Base-by-base conservation (phyloP, 2,888 invertebrate species). In the Troides helena region DNA sequence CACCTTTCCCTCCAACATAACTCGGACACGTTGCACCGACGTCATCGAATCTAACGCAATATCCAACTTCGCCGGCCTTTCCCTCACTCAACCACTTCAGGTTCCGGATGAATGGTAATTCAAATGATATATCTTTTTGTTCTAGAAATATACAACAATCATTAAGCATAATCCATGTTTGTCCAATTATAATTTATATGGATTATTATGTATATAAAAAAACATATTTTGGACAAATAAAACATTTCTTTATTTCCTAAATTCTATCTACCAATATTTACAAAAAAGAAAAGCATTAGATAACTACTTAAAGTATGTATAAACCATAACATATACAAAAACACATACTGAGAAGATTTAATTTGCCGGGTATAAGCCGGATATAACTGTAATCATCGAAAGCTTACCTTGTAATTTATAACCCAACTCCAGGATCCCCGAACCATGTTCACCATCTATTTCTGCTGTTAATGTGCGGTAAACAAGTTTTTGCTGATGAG, bases 1-100 rank as follows among this genome's bases (percentile, higher is more conserved):
- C 94, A 14, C 96, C 97, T 85, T 97, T 97, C 0, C 97, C 97
- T 0, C 97, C 97, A 0, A 96, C 95, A 14, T 95, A 82, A 12
- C 85, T 81, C 0, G 94, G 85, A 72, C 94, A 93, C 36, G 91
- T 88, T 39, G 95, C 93, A 18, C 89, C 89, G 0, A 80, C 78
- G 17, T 92, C 90, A 10, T 87, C 84, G 39, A 95, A 93, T 0
- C 84, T 70, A 1, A 92, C 72, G 70, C 93, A 91, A 74, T 85
- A 87, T 0, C 80, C 78, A 6, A 84, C 83, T 0, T 75, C 67
- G 0, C 85, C 86, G 2, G 80, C 85, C 14, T 86, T 81, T 18
- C 72, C 63, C 25, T 75, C 76, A 5, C 73, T 75, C n/a, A 82
- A 65, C 85, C 89, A 88, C 64, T 80, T 82, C 1, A 92, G 78